Conservation (phyloP, 2,113 vertebrate species). For the Synodontis membranacea region DNA sequence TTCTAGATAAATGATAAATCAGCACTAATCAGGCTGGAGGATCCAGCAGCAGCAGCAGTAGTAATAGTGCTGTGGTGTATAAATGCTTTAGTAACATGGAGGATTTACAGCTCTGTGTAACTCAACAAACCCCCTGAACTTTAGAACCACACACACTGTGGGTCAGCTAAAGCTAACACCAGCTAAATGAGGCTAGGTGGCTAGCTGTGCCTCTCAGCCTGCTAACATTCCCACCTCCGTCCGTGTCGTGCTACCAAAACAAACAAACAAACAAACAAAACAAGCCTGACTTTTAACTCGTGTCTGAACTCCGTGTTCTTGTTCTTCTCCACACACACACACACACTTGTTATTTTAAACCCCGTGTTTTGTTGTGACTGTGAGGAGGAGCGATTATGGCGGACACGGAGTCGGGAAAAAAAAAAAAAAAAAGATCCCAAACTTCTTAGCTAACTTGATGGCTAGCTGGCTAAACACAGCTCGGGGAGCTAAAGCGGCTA, state of each 20-base stretch:
- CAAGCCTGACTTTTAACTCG: background rate
- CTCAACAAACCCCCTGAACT: background rate
- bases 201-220: constrained; percentile 2
- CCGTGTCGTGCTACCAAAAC: background rate
- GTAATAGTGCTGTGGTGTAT: background rate
- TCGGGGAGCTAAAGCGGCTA: background rate
- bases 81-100: background rate
- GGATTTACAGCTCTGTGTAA: background rate
- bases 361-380: background rate
- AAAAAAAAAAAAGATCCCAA: background rate
- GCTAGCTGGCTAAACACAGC: background rate
- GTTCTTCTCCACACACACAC: too few relatives aligned
- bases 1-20: background rate
- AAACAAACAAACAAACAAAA: too few relatives aligned
- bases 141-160: too few relatives aligned
- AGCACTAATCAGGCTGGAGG: background rate
- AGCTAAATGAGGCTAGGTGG: background rate
- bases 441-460: constrained; percentile 40
- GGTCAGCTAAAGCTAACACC: background rate
- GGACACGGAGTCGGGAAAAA: background rate
- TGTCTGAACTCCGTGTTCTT: background rate
- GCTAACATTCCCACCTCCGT: background rate
- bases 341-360: too few relatives aligned
- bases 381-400: background rate
- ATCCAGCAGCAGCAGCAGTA: too few relatives aligned